Percentiles rank a stretch among this genome's conserved stretches.
phyloP scores from a whole-genome alignment of 2,113 vertebrate species.

The Pollachius pollachius region DNA sequence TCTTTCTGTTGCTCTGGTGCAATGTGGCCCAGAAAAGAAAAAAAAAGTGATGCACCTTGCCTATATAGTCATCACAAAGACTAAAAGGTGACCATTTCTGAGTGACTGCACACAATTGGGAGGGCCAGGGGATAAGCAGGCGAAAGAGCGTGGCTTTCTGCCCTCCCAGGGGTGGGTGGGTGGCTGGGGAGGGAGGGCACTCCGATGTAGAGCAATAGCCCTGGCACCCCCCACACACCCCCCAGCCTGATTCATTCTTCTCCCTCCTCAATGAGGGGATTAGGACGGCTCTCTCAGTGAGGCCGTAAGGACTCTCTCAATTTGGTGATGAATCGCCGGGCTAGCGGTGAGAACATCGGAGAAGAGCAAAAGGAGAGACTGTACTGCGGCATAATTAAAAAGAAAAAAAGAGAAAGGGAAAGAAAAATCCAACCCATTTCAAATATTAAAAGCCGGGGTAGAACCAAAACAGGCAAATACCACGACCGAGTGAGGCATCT shows the following conservation, averaged over 20 bases:
- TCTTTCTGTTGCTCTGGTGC: slow-evolving; percentile 1
- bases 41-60: background rate
- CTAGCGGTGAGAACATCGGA: slow-evolving; percentile 51
- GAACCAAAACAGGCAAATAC: slow-evolving; percentile 18
- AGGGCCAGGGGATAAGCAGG: slow-evolving; percentile 53
- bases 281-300: slow-evolving; percentile 68
- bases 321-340: slow-evolving; percentile 49
- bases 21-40: background rate
- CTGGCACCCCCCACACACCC: slow-evolving; percentile 39
- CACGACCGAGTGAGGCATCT: slow-evolving; percentile 27
- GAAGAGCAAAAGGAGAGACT: slow-evolving; percentile 31
- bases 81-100: slow-evolving; percentile 21
- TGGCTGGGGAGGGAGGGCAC: slow-evolving; percentile 4
- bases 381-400: slow-evolving; percentile 27
- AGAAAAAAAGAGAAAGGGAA: background rate
- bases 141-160: slow-evolving; percentile 66
- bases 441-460: slow-evolving; percentile 31
- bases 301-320: slow-evolving; percentile 62
- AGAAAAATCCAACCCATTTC: slow-evolving; percentile 15
- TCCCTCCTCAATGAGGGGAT: slow-evolving; percentile 77
- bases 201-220: slow-evolving; percentile 53
- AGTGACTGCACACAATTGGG: slow-evolving; percentile 49
- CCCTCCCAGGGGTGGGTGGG: slow-evolving; percentile 61
- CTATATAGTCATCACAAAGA: slow-evolving; percentile 24
- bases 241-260: slow-evolving; percentile 69